A percentile compares a stretch with the other conserved stretches of the same genome.
These are phyloP conservation scores for Suricata suricatta DNA, from an alignment of 2,113 vertebrate species.

Conservation along the genomic window DNA sequence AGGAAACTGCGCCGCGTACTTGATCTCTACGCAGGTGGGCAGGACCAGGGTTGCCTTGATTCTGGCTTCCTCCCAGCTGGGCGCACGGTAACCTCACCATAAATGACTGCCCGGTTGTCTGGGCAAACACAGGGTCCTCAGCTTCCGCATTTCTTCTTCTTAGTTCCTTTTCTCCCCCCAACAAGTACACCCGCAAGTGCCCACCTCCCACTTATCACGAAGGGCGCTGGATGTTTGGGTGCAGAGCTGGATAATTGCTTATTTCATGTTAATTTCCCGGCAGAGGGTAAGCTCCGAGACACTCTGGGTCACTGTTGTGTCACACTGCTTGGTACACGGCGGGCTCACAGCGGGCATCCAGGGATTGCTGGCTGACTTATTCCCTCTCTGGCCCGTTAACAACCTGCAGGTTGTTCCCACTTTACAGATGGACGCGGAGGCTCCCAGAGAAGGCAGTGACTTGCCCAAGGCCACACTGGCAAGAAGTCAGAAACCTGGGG, in stretches of 20 bases:
- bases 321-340: fast-evolving
- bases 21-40: fast-evolving
- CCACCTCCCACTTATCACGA: background rate
- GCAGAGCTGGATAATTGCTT: too few relatives aligned
- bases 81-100: fast-evolving
- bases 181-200: background rate
- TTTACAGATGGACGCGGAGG: background rate
- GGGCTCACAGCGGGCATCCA: background rate
- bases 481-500: background rate
- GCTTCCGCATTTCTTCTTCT: background rate
- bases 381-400: background rate
- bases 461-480: background rate
- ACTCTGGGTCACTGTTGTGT: fast-evolving
- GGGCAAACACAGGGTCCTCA: background rate
- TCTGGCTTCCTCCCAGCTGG: fast-evolving
- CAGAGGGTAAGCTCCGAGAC: background rate
- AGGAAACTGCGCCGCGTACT: background rate
- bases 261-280: background rate
- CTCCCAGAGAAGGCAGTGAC: background rate
- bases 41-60: background rate
- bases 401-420: too few relatives aligned
- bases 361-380: background rate
- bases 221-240: fast-evolving
- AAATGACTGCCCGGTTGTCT: fast-evolving
- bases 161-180: background rate